Evolutionary conservation across 2,797 vertebrate species (phyloP).

Genomic region (Scyliorhinus canicula): DNA sequence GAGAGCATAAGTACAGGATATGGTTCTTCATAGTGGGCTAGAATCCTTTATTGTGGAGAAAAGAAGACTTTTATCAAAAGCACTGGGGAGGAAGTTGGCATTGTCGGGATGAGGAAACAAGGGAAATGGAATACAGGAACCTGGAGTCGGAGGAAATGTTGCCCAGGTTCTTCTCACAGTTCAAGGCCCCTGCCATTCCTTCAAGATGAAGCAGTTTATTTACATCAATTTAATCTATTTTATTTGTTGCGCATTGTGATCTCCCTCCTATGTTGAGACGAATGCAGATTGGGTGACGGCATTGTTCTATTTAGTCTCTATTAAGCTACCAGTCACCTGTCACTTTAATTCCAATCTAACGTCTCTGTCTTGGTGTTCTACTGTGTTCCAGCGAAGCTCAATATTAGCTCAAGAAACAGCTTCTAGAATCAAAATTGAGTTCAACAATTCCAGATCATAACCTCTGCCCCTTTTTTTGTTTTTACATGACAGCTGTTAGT

Average conservation of each 20-base stretch:
- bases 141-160: background rate
- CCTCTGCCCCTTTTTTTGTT: too few species aligned
- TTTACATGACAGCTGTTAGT: too few species aligned
- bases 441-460: too few species aligned
- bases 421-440: too few species aligned
- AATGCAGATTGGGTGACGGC: background rate
- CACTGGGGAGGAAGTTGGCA: too few species aligned
- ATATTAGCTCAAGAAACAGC: too few species aligned
- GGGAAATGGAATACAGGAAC: background rate
- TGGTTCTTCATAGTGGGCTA: background rate
- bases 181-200: background rate
- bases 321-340: background rate
- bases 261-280: background rate
- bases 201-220: background rate
- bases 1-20: too few species aligned
- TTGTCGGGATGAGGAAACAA: background rate
- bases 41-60: background rate
- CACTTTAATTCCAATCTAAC: background rate
- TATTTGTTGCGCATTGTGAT: background rate
- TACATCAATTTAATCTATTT: background rate
- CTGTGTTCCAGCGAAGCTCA: too few species aligned
- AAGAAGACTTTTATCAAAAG: background rate
- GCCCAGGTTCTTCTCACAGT: background rate
- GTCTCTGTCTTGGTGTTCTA: too few species aligned
- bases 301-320: background rate